These are phyloP conservation scores for Psittacula derbiana DNA, from an alignment of 2,797 vertebrate genomes.

Conservation along the genomic window DNA sequence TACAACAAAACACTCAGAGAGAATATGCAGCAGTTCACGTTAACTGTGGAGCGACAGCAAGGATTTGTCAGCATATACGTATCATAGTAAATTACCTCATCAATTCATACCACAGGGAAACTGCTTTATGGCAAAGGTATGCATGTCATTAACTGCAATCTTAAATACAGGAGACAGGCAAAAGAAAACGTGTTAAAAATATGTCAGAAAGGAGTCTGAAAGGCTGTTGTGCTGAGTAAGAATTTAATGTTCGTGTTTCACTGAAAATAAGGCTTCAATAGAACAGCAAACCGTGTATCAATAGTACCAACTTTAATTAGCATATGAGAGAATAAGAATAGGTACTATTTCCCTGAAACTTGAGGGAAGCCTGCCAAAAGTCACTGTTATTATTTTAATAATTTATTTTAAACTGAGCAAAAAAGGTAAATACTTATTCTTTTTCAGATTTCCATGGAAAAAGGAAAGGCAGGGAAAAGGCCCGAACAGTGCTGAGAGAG, in stretches of 20 bases:
- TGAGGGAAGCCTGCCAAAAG: not conserved
- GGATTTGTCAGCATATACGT: not conserved
- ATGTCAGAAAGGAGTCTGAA: not conserved
- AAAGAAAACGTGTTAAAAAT: not conserved
- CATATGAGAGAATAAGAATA: not conserved
- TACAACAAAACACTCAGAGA: not conserved
- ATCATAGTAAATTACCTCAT: not conserved
- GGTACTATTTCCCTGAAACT: not conserved
- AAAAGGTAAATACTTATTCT: not conserved
- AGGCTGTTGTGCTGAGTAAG: not conserved
- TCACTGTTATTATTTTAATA: not conserved
- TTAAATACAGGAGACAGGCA: not conserved
- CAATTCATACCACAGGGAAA: not conserved
- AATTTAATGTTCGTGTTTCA: not conserved
- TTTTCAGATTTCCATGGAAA: not conserved
- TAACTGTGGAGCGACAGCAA: not conserved
- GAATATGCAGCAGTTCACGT: not conserved
- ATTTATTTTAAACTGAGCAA: not conserved
- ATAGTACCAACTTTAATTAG: not conserved
- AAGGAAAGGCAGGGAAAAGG: not conserved
- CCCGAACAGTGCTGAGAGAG: not conserved
- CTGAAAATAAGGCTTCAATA: not conserved
- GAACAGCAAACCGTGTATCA: not conserved
- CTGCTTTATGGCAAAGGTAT: not conserved
- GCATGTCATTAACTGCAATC: not conserved